Percentiles rank a stretch among this genome's conserved stretches.
These are phyloP conservation scores for Neoascia interrupta DNA, from an alignment of 2,888 invertebrate species.

Conservation along the genomic window DNA sequence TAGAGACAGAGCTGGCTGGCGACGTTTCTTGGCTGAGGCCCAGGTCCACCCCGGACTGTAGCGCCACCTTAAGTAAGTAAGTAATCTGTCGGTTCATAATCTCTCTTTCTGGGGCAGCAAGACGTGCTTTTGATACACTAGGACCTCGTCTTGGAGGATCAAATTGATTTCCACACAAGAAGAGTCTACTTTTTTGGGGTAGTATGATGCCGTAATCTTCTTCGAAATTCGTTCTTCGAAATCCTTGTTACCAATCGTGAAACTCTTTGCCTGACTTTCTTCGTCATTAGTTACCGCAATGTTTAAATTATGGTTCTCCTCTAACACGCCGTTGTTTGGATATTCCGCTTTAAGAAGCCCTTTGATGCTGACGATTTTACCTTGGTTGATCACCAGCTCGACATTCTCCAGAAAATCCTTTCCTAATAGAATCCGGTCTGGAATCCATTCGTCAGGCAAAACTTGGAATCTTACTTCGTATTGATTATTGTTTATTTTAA, in stretches of 20 bases:
- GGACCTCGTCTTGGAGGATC: conserved; percentile 7
- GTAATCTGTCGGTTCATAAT: neutral
- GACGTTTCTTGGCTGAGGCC: too few relatives aligned
- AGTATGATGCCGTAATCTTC: conserved; percentile 2
- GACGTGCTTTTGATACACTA: neutral
- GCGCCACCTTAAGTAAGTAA: too few relatives aligned
- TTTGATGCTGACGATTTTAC: conserved; percentile 1
- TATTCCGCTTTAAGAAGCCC: neutral
- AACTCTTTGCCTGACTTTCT: neutral
- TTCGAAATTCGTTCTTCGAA: neutral
- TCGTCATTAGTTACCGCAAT: neutral
- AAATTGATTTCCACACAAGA: conserved; percentile 2
- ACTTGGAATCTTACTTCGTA: conserved; percentile 5
- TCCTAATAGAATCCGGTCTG: neutral
- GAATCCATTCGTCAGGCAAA: conserved; percentile 6
- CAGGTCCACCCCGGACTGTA: too few relatives aligned
- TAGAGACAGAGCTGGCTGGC: too few relatives aligned
- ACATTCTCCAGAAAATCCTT: conserved; percentile 8
- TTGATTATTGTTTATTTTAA: neutral
- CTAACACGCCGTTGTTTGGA: neutral
- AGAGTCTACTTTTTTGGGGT: neutral
- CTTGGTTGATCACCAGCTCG: conserved; percentile 4
- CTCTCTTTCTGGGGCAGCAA: neutral
- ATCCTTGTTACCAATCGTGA: conserved; percentile 4
- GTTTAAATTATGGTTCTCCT: neutral